phyloP scores from a whole-genome alignment of 2,888 invertebrate genomes.

The Perdita meconis region DNA sequence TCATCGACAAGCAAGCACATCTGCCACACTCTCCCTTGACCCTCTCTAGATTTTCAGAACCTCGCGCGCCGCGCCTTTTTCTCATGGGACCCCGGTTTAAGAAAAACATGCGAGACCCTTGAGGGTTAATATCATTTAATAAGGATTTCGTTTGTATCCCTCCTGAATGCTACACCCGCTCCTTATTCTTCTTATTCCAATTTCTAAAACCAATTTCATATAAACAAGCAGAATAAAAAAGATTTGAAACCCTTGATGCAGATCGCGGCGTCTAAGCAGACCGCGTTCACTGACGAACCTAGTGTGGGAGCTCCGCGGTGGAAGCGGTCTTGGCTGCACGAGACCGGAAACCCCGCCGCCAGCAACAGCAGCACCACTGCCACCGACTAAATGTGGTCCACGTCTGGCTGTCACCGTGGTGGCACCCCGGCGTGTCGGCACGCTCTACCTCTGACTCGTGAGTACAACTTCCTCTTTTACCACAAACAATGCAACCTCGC shows the following conservation, averaged over 20 bases:
- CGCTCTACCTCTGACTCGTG: conserved; percentile 85
- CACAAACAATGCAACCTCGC: background rate
- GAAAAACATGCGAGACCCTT: no score
- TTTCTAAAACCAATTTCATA: no score
- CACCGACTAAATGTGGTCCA: conserved; percentile 85
- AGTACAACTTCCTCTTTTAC: conserved; percentile 66
- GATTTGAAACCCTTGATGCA: conserved; percentile 45
- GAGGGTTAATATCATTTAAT: no score
- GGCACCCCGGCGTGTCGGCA: conserved; percentile 83
- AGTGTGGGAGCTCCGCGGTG: conserved; percentile 89
- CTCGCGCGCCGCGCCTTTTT: no score
- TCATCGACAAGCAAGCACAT: no score
- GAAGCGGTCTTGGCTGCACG: conserved; percentile 79
- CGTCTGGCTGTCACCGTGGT: conserved; percentile 85
- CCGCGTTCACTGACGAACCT: conserved; percentile 94
- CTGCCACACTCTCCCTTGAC: no score
- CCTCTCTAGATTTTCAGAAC: no score
- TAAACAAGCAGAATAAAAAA: no score
- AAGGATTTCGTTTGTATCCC: no score
- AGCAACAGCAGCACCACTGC: conserved; percentile 82
- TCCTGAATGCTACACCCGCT: no score
- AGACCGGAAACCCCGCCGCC: conserved; percentile 82
- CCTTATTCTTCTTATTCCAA: no score
- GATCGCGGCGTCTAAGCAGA: conserved; percentile 91
- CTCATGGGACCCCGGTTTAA: no score